Conservation (phyloP, 2,113 vertebrate species). For the Andinoacara biseriatus region DNA sequence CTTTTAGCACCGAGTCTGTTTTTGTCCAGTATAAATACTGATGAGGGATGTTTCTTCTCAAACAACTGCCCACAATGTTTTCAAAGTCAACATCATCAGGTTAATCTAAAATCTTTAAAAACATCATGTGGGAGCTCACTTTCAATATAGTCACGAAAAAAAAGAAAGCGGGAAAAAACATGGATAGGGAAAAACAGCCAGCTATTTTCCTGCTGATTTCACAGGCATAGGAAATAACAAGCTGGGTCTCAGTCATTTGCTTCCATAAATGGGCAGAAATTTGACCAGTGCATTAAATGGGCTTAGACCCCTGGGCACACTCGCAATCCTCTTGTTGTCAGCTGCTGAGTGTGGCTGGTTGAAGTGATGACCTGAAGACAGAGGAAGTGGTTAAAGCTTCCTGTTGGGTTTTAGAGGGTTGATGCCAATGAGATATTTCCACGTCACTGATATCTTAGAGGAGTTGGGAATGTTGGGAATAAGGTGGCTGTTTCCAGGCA, state of each 20-base stretch:
- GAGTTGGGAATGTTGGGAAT: not conserved
- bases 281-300: slow-evolving; percentile 20
- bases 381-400: slow-evolving; percentile 51
- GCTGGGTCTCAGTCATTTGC: slow-evolving; percentile 20
- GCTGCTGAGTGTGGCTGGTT: not conserved
- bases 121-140: slow-evolving; percentile 13
- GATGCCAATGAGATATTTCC: not conserved
- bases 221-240: slow-evolving; percentile 70
- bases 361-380: slow-evolving; percentile 7
- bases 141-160: not conserved
- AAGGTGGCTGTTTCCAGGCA: not conserved
- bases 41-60: slow-evolving; percentile 27
- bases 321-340: not conserved
- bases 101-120: slow-evolving; percentile 9
- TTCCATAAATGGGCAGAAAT: slow-evolving; percentile 82
- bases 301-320: not conserved
- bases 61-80: not conserved
- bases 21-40: slow-evolving; percentile 17
- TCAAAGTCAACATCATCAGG: slow-evolving; percentile 29
- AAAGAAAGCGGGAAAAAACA: not conserved
- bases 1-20: not conserved
- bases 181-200: slow-evolving; percentile 48
- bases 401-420: slow-evolving; percentile 21
- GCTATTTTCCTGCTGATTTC: slow-evolving; percentile 60
- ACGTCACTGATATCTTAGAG: not conserved